Percentiles rank a stretch among this genome's conserved stretches.
These are phyloP conservation scores for Eretmocerus hayati DNA, from an alignment of 2,888 invertebrate species.

Conservation along the genomic window DNA sequence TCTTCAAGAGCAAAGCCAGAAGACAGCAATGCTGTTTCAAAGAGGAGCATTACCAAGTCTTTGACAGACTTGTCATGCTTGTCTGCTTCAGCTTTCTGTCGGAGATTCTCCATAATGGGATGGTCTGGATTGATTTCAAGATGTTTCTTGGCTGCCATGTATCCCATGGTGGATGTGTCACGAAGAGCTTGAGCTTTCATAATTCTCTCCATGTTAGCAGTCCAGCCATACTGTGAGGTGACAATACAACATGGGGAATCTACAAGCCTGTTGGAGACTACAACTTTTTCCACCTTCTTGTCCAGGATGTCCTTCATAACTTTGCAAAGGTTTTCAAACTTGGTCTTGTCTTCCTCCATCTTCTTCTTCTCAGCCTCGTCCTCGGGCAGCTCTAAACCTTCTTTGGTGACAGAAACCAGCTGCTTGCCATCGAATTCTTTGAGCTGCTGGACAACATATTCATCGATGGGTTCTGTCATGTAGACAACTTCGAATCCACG, in stretches of 20 bases:
- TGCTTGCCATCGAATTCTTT: conserved; percentile 97
- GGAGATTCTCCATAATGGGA: conserved; percentile 83
- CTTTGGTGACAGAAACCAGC: conserved; percentile 95
- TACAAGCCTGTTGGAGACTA: conserved; percentile 91
- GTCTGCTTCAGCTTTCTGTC: conserved; percentile 89
- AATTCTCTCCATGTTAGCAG: conserved; percentile 99
- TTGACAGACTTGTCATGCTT: conserved; percentile 99
- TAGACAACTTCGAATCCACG: conserved; percentile 97
- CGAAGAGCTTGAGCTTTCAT: conserved; percentile 99
- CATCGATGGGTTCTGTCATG: conserved; percentile 99
- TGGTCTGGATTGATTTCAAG: conserved; percentile 97
- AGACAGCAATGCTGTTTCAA: conserved; percentile 91
- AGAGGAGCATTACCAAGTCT: conserved; percentile 90
- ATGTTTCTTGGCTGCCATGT: conserved; percentile 99
- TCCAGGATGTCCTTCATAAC: conserved; percentile 96
- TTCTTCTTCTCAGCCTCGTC: conserved; percentile 97
- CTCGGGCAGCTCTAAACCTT: conserved; percentile 94
- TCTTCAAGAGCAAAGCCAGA: conserved; percentile 96
- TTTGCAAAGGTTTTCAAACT: conserved; percentile 73
- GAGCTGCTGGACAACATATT: conserved; percentile 97
- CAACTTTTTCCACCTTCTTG: conserved; percentile 97
- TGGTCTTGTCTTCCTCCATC: conserved; percentile 79
- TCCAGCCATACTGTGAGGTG: conserved; percentile 98
- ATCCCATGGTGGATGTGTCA: conserved; percentile 98
- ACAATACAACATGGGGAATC: conserved; percentile 99